Conservation (phyloP, 2,797 vertebrate species). For the Tauraco hartlaubi region DNA sequence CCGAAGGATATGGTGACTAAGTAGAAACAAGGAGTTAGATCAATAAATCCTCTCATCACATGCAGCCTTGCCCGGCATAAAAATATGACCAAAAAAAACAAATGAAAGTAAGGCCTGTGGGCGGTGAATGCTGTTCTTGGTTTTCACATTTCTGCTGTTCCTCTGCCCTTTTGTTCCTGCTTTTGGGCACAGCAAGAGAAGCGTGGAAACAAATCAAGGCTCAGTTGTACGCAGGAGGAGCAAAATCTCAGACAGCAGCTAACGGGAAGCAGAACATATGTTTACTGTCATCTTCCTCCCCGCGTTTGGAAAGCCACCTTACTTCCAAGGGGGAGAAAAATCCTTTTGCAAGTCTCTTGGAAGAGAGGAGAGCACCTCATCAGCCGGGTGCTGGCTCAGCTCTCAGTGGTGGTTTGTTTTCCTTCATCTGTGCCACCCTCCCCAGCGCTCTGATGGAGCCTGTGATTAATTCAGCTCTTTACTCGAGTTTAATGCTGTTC, state of each 20-base stretch:
- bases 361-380: constrained; percentile 1
- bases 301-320: not conserved
- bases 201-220: constrained; percentile 40
- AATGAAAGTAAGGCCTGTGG: not conserved
- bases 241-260: constrained; percentile 12
- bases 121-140: not conserved
- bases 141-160: constrained; percentile 13
- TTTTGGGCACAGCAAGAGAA: constrained; percentile 38
- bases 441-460: not conserved
- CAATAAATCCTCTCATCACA: not conserved
- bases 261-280: constrained; percentile 30
- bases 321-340: constrained; percentile 13
- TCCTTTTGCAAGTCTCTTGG: not conserved
- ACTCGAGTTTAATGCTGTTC: not conserved
- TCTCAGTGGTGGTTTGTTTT: not conserved
- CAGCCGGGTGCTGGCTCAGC: constrained; percentile 22
- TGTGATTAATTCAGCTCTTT: constrained; percentile 48
- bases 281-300: constrained; percentile 43
- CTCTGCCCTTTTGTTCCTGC: constrained; percentile 52
- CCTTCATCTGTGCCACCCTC: not conserved
- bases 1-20: not conserved
- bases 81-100: not conserved
- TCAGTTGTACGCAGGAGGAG: not conserved
- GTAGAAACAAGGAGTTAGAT: not conserved
- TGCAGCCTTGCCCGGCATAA: not conserved